Evolutionary conservation across 2,888 invertebrate genomes (phyloP).

Genomic region (Choristoneura rosaceana): DNA sequence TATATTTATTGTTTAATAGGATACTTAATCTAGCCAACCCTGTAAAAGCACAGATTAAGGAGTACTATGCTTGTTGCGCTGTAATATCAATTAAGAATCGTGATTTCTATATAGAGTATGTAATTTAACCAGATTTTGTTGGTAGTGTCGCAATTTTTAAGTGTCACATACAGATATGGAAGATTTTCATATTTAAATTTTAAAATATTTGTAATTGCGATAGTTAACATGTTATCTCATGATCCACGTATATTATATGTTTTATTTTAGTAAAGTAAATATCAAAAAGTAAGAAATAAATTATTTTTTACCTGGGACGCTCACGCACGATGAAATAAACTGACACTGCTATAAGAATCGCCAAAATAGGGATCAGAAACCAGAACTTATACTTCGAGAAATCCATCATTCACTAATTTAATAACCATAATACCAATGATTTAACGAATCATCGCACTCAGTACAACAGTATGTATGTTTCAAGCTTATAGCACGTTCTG

Average conservation of each 20-base stretch:
- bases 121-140: neutral
- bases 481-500: neutral
- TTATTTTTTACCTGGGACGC: neutral
- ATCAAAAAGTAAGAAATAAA: neutral
- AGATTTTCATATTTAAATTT: too few species aligned
- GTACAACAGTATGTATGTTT: neutral
- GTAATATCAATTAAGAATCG: neutral
- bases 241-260: neutral
- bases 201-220: too few species aligned
- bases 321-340: neutral
- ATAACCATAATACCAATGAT: neutral
- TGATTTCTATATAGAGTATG: neutral
- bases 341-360: neutral
- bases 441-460: neutral
- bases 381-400: neutral
- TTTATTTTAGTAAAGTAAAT: neutral
- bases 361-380: neutral
- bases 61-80: too few species aligned
- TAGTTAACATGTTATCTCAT: too few species aligned
- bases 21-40: too few species aligned
- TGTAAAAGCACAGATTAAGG: too few species aligned
- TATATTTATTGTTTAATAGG: too few species aligned
- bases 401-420: neutral
- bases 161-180: too few species aligned
- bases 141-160: too few species aligned